Evolutionary conservation across 2,113 vertebrate genomes (phyloP).

Genomic region (Chelonoidis abingdonii): DNA sequence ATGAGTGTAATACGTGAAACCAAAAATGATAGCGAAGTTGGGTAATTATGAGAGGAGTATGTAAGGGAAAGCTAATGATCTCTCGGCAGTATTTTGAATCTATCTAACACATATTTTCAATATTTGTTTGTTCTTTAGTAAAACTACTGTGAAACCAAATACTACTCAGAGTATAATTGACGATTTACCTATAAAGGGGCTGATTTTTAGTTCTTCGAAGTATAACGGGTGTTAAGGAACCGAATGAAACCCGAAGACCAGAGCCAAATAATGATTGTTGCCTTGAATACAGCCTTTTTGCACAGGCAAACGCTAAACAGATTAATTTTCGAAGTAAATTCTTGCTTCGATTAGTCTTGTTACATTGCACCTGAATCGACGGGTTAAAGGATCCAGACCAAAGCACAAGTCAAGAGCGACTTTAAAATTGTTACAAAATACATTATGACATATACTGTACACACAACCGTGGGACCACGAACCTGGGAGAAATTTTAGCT

Average conservation of each 20-base stretch:
- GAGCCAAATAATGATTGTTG: slow-evolving; percentile 43
- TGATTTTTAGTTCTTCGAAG: slow-evolving; percentile 16
- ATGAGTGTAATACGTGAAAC: not conserved
- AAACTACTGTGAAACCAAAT: not conserved
- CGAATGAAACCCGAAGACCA: slow-evolving; percentile 69
- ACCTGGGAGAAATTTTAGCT: not conserved
- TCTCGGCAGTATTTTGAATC: slow-evolving; percentile 14
- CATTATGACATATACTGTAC: not conserved
- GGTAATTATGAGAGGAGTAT: not conserved
- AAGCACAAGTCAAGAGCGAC: not conserved
- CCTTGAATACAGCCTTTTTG: not conserved
- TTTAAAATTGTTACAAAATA: not conserved
- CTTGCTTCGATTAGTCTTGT: not conserved
- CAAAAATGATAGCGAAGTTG: not conserved
- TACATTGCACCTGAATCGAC: not conserved
- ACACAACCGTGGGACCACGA: not conserved
- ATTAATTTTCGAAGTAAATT: slow-evolving; percentile 19
- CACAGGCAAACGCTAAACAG: slow-evolving; percentile 18
- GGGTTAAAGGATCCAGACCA: not conserved
- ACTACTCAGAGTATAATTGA: slow-evolving; percentile 47
- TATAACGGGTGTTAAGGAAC: slow-evolving; percentile 53
- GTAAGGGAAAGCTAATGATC: slow-evolving; percentile 8
- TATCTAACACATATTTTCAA: slow-evolving; percentile 32
- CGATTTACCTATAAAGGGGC: not conserved
- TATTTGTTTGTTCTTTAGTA: slow-evolving; percentile 31